Base-by-base conservation (phyloP, 2,888 invertebrate genomes). In the Athalia circularis region DNA sequence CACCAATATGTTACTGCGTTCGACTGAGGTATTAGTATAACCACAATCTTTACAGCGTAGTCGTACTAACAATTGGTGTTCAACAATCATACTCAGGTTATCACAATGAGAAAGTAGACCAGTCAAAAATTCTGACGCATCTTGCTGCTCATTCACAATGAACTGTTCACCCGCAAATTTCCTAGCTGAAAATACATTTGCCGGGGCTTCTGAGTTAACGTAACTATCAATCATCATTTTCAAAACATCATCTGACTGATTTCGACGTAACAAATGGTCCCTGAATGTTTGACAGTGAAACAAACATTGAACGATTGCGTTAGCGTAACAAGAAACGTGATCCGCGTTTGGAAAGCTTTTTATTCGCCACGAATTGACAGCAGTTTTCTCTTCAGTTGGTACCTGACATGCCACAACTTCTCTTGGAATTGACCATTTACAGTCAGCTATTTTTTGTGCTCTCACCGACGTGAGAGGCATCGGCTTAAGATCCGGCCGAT, bases 371-470 rank as follows among this genome's bases (percentile, higher is more conserved):
- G 29, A 29, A 1, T 29, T 11, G 13, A 29, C 29, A 1, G 29
- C 29, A 2, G 0, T 29, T 2, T 29, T 29, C 2, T 29, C 29
- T 29, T 29, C 29, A 2, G 29, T 2, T 2, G 29, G 29, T 29
- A 29, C 29, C 29, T 29, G 29, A 29, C 29, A 29, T 29, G 29
- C 0, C 29, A 0, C 29, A n/a, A 77, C 57, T 64, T 70, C 80
- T 29, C 9, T 15, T 50, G 61, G 81, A 6, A 57, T 15, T 9
- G 29, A 29, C 29, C 29, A 29, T 29, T 29, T 29, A 29, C 2
- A 29, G 29, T 29, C 29, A 29, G 29, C 74, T 54, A 59, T 80
- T 65, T 47, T 82, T 72, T 61, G 80, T 77, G 75, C 82, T 81
- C 47, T 82, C 29, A 29, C 29, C 29, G 29, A 1, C 2, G 29